Base-by-base conservation (phyloP, 2,888 invertebrate genomes). In the Myopa testacea region DNA sequence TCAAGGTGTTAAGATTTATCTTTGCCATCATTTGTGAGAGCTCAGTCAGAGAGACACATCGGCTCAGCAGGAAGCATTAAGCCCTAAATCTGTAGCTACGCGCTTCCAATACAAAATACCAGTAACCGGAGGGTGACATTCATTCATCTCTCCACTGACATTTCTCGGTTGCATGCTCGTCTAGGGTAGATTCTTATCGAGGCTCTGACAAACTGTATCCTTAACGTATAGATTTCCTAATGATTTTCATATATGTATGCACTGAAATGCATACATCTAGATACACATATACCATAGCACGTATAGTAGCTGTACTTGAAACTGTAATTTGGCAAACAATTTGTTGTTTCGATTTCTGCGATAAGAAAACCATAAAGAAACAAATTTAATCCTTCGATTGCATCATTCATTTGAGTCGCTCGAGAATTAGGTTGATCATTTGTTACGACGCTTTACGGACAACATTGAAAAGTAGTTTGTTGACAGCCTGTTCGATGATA, bases 1-100 rank as follows among this genome's bases (percentile, higher is more conserved):
- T 80, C 83, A 82, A 88, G 88, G 88, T 88, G 88, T 88, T 83
- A 85, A 85, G 87, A 88, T 87, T 87, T 87, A 87, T 88, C 87
- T 87, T 87, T 82, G 83, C 81, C 83, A 87, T 87, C 85, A 85
- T 84, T 82, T 82, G 80, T 82, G 77, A 76, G 77, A 76, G 80
- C 80, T 77, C 79, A 67, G 74, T 81, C 84, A 84, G 84, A 86
- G 82, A 83, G 82, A 84, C 86, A 82, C 83, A 83, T 62, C 58
- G 50, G 62, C 78, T 65, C 78, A 78, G 78, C 78, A 72, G 78
- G 80, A 78, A 8, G 75, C 69, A 75, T 75, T 60, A n/a, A 14
- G 55, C 55, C 4, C 16, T 14, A n/a, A 55, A 14, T 19, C 14
- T 65, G 37, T 26, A 26, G 1, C 2, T 62, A 16, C 16, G 65